Conservation (phyloP, 2,797 vertebrate genomes). For the Poeciliopsis gracilis region DNA sequence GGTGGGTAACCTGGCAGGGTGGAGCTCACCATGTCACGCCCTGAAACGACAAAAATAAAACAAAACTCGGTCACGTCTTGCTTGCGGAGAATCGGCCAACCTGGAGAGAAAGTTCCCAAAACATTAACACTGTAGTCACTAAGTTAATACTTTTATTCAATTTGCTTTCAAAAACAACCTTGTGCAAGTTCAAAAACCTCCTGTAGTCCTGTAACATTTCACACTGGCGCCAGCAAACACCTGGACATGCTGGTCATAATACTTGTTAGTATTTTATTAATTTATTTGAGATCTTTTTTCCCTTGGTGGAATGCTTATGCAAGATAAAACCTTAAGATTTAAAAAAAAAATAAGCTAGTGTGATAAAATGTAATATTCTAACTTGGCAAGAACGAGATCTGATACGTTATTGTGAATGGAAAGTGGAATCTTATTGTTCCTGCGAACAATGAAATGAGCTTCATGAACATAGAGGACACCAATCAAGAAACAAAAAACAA, state of each 20-base stretch:
- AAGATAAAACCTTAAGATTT: neutral
- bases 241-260: neutral
- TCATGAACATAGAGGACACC: neutral
- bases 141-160: neutral
- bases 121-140: neutral
- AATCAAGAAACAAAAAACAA: neutral
- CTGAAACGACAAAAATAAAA: slow-evolving; percentile 66
- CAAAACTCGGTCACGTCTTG: neutral
- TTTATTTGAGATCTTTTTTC: neutral
- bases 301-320: neutral
- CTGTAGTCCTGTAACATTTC: neutral
- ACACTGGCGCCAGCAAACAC: neutral
- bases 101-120: neutral
- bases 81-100: neutral
- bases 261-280: neutral
- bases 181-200: neutral
- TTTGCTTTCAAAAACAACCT: neutral
- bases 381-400: neutral
- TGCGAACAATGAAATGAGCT: neutral
- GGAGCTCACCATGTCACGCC: slow-evolving; percentile 91
- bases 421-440: neutral
- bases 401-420: neutral
- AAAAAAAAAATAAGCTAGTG: no score
- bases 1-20: slow-evolving; percentile 93
- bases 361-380: neutral